These are phyloP conservation scores for Acanthacorydalis orientalis DNA, from an alignment of 2,888 invertebrate species.

Conservation along the genomic window DNA sequence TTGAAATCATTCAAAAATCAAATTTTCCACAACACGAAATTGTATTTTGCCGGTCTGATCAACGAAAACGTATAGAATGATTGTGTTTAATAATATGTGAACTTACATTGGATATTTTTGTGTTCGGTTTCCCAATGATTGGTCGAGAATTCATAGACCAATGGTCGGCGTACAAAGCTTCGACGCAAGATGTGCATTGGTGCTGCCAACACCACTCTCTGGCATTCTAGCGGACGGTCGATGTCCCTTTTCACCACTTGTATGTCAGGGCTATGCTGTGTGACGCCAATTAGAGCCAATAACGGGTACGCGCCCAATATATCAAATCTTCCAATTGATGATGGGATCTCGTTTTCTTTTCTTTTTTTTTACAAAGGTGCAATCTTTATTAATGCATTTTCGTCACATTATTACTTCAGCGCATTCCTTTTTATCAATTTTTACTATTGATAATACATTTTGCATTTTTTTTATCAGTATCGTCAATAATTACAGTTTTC, in stretches of 20 bases:
- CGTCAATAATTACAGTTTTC: no score
- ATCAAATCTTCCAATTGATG: background rate
- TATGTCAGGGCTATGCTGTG: slow-evolving; percentile 14
- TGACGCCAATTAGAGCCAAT: slow-evolving; percentile 3
- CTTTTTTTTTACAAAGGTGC: no score
- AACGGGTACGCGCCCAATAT: slow-evolving; percentile 4
- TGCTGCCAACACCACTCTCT: slow-evolving; percentile 55
- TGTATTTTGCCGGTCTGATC: slow-evolving; percentile 20
- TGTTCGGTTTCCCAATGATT: slow-evolving; percentile 73
- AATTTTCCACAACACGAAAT: slow-evolving; percentile 11
- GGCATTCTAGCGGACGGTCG: slow-evolving; percentile 21
- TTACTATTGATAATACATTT: no score
- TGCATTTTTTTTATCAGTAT: no score
- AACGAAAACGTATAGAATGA: slow-evolving; percentile 21
- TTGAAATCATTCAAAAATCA: background rate
- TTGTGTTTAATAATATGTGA: slow-evolving; percentile 46
- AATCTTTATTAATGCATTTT: background rate
- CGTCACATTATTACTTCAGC: background rate
- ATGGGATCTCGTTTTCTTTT: no score
- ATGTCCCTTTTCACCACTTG: slow-evolving; percentile 16
- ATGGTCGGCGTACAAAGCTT: slow-evolving; percentile 56
- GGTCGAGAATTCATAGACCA: slow-evolving; percentile 75
- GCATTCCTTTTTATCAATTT: no score
- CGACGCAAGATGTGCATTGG: slow-evolving; percentile 52
- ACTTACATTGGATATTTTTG: slow-evolving; percentile 60